Percentiles rank a stretch among this genome's conserved stretches.
Evolutionary conservation across 2,797 vertebrate genomes (phyloP).

Genomic region (Philypnodon macrostomus): DNA sequence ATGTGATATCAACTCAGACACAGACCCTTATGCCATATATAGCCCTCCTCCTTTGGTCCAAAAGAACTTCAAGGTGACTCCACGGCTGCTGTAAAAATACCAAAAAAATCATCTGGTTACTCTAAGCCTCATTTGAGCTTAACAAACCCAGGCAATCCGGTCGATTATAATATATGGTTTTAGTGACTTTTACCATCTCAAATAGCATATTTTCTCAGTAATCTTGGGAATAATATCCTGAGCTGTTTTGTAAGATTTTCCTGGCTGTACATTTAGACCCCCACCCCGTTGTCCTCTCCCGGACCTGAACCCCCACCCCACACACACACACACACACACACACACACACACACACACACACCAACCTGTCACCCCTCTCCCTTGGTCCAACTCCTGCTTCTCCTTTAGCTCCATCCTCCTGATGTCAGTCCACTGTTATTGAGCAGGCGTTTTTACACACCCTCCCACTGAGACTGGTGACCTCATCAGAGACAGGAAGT

Average conservation of each 20-base stretch:
- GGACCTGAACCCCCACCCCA: slow-evolving; percentile 53
- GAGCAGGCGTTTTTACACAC: slow-evolving; percentile 75
- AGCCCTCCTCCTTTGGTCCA: slow-evolving; percentile 4
- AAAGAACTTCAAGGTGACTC: slow-evolving; percentile 17
- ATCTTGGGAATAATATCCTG: slow-evolving; percentile 43
- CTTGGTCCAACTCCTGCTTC: slow-evolving; percentile 29
- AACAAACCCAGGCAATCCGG: slow-evolving; percentile 4
- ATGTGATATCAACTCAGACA: slow-evolving; percentile 32
- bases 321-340: slow-evolving; percentile 10
- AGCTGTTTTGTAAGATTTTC: slow-evolving; percentile 60
- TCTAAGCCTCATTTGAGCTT: slow-evolving; percentile 15
- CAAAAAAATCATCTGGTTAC: slow-evolving; percentile 23
- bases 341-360: slow-evolving; percentile 7
- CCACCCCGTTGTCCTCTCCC: slow-evolving; percentile 44
- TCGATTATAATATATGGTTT: slow-evolving; percentile 8
- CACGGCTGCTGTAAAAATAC: slow-evolving; percentile 8
- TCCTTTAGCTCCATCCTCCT: slow-evolving; percentile 17
- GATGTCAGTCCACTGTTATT: slow-evolving; percentile 56
- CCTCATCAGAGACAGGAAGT: slow-evolving; percentile 83
- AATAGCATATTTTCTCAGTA: slow-evolving; percentile 20
- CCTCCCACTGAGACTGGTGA: slow-evolving; percentile 77
- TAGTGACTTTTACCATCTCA: slow-evolving; percentile 1
- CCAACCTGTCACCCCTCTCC: slow-evolving; percentile 53
- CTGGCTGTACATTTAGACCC: slow-evolving; percentile 46
- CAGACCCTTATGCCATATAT: slow-evolving; percentile 2